phyloP scores from a whole-genome alignment of 2,888 invertebrate species.

The Rotaria sp. region DNA sequence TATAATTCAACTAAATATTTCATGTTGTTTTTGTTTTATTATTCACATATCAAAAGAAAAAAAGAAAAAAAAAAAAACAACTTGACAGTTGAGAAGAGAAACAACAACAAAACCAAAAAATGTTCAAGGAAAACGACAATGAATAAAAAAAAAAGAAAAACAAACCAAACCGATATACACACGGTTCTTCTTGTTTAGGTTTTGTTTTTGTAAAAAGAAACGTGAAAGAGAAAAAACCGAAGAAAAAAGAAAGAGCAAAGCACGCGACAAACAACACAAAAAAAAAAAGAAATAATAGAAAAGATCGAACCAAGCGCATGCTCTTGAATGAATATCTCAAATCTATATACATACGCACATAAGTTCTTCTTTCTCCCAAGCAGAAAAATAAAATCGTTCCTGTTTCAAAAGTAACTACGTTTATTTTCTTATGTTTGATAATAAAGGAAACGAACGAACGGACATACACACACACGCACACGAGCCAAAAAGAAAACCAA shows the following conservation, averaged over 20 bases:
- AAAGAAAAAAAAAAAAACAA: not conserved
- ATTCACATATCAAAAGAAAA: slow-evolving; percentile 16
- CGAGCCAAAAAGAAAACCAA: not conserved
- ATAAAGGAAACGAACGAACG: slow-evolving; percentile 2
- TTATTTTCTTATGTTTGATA: not conserved
- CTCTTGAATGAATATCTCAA: not conserved
- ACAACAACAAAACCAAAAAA: slow-evolving; percentile 20
- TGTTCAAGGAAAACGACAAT: slow-evolving; percentile 24
- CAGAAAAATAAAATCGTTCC: slow-evolving; percentile 24
- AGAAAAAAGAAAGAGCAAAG: not conserved
- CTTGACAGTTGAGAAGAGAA: slow-evolving; percentile 2
- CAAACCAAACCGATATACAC: not conserved
- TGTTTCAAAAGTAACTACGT: slow-evolving; percentile 2
- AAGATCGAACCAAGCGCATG: slow-evolving; percentile 19
- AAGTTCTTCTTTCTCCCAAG: not conserved
- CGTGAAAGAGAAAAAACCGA: not conserved
- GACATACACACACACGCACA: not conserved
- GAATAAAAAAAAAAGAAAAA: not conserved
- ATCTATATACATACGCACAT: slow-evolving; percentile 7
- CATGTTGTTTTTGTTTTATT: slow-evolving; percentile 10
- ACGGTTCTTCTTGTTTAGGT: slow-evolving; percentile 4
- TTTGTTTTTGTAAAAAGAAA: slow-evolving; percentile 9
- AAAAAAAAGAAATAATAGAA: not conserved
- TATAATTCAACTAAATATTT: not conserved
- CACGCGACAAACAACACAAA: slow-evolving; percentile 3